These are phyloP conservation scores for Drosophila carrolli DNA, from an alignment of 1,140 invertebrate species.

Conservation along the genomic window DNA sequence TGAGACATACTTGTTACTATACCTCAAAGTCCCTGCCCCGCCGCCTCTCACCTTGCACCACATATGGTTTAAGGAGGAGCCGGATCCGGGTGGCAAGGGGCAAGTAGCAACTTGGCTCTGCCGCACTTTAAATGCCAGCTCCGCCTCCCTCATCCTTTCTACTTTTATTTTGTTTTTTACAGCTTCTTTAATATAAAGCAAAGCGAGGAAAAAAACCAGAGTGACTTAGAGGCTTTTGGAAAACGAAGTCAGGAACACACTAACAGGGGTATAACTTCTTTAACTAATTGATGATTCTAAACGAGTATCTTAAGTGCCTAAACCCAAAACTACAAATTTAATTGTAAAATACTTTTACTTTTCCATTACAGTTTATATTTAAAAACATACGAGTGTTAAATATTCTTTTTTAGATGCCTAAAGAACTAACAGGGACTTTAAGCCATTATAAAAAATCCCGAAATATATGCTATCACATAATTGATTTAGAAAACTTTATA, in stretches of 20 bases:
- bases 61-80: conserved; percentile 21
- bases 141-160: conserved; percentile 3
- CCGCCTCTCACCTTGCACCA: conserved; percentile 17
- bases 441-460: no score
- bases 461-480: no score
- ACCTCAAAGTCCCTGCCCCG: conserved; percentile 61
- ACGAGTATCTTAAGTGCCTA: no score
- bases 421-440: no score
- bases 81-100: not conserved
- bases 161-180: conserved; percentile 20
- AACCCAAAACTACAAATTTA: no score
- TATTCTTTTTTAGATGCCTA: no score
- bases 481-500: no score
- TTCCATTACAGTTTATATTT: no score
- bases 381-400: no score
- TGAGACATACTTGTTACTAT: conserved; percentile 76
- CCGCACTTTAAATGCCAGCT: conserved; percentile 60
- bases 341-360: no score
- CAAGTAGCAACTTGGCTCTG: conserved; percentile 34
- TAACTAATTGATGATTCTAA: no score
- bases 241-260: conserved; percentile 13
- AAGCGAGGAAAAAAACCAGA: conserved; percentile 24
- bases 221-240: not conserved
- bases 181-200: conserved; percentile 43
- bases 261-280: not conserved